Percentiles rank a stretch among this genome's conserved stretches.
These are phyloP conservation scores for Catharus bicknelli DNA, from an alignment of 2,113 vertebrate genomes.

Conservation along the genomic window DNA sequence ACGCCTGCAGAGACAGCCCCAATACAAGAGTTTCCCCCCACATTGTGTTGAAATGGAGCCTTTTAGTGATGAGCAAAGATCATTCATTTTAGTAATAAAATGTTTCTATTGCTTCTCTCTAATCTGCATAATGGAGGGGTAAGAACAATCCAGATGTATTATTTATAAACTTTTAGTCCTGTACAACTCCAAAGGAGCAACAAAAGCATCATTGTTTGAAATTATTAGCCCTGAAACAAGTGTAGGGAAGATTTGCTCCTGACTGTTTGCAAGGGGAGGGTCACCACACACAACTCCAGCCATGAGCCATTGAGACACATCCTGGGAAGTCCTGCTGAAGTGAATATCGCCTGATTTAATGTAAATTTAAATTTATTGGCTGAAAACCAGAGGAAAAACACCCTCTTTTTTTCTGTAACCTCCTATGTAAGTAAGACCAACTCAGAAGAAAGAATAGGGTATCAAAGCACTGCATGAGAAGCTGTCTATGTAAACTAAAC, in stretches of 20 bases:
- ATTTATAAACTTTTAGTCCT: not conserved
- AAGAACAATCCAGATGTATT: not conserved
- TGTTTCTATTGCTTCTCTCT: not conserved
- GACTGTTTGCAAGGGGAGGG: not conserved
- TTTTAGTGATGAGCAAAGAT: not conserved
- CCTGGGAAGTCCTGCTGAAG: not conserved
- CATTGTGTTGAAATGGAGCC: not conserved
- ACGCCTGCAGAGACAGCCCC: not conserved
- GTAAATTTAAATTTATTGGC: not conserved
- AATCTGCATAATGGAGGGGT: not conserved
- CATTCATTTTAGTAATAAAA: not conserved
- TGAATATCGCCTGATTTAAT: not conserved
- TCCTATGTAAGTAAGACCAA: not conserved
- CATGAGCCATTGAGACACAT: not conserved
- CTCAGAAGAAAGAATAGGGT: fast-evolving
- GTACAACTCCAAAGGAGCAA: not conserved
- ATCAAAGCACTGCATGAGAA: not conserved
- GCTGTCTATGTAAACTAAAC: not conserved
- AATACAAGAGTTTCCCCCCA: fast-evolving
- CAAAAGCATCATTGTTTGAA: not conserved
- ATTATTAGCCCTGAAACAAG: not conserved
- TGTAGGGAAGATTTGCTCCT: not conserved
- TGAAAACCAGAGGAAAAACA: not conserved
- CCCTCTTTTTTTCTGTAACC: fast-evolving
- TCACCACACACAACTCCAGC: not conserved